phyloP scores from a whole-genome alignment of 2,888 invertebrate species.

The Sinelater perroti region DNA sequence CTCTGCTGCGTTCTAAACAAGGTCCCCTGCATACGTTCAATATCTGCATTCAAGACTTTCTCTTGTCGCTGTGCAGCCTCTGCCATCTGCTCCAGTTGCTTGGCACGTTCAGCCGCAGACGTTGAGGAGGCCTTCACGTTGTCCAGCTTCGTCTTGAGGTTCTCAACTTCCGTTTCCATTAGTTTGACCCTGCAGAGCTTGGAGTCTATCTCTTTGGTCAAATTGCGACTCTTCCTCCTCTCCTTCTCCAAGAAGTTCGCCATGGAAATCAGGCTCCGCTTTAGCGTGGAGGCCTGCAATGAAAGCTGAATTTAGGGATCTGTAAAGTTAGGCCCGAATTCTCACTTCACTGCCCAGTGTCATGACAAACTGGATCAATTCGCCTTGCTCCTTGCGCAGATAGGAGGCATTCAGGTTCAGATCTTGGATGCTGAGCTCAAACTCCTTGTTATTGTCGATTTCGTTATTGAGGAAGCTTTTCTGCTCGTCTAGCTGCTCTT shows the following conservation, averaged over 20 bases:
- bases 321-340: no score
- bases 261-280: slow-evolving; percentile 62
- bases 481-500: slow-evolving; percentile 67
- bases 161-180: slow-evolving; percentile 44
- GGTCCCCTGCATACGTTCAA: slow-evolving; percentile 64
- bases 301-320: slow-evolving; percentile 37
- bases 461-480: slow-evolving; percentile 70
- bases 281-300: slow-evolving; percentile 61
- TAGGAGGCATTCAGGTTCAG: slow-evolving; percentile 59
- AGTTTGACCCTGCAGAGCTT: slow-evolving; percentile 44
- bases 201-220: slow-evolving; percentile 45
- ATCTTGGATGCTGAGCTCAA: slow-evolving; percentile 58
- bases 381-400: slow-evolving; percentile 53
- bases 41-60: slow-evolving; percentile 60
- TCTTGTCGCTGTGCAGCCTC: slow-evolving; percentile 66
- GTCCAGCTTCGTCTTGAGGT: slow-evolving; percentile 62
- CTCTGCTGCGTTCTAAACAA: slow-evolving; percentile 64
- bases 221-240: slow-evolving; percentile 48
- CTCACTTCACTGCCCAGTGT: slow-evolving; percentile 61
- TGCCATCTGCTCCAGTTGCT: slow-evolving; percentile 69
- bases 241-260: slow-evolving; percentile 55
- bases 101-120: slow-evolving; percentile 67
- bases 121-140: slow-evolving; percentile 65
- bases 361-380: slow-evolving; percentile 53
- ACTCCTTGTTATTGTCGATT: slow-evolving; percentile 66